Base-by-base conservation (phyloP, 2,888 invertebrate genomes). In the Philhelius pedissequus region DNA sequence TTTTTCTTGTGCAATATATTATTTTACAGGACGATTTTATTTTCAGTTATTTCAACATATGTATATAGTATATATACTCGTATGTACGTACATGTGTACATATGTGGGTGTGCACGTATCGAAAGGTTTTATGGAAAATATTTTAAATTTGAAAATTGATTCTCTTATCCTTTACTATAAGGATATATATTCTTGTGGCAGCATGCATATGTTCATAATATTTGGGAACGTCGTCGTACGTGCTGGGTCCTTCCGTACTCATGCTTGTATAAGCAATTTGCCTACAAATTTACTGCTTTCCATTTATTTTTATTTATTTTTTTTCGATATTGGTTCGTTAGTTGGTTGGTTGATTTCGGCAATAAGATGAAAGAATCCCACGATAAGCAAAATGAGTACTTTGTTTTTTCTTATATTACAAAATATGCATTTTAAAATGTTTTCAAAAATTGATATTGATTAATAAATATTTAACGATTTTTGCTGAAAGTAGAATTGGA, bases 271-370 rank as follows among this genome's bases (percentile, higher is more conserved):
- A 68, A 76, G 84, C 80, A 84, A 84, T 84, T 84, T 84, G 64
- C 75, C 84, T 84, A 84, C 76, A 84, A 80, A 80, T 84, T 84
- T 84, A 84, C 84, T 71, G 84, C 71, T 84, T 84, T 84, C 80
- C 84, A 84, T 84, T 84, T 80, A 80, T 84, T 80, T 84, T 79
- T 84, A 48, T 56, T 56, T 56, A 79, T 84, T 80, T 84, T 76
- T 76, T 80, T 70, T 56, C 64, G 15, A 80, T 74, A 84, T 84
- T 84, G 80, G 80, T 80, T 75, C 60, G 80, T 60, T 64, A 40
- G 64, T 48, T 32, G 48, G 45, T 64, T 64, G 64, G 62, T 60
- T 60, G 60, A 25, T 60, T 60, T 60, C 50, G 52, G 75, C 75
- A 75, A 80, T 84, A 79, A 74, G 62, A 70, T 56, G 43, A 30